Evolutionary conservation across 2,888 invertebrate genomes (phyloP), one percentile per base, ranked within the genome.

Genomic region (Euclidia mi): DNA sequence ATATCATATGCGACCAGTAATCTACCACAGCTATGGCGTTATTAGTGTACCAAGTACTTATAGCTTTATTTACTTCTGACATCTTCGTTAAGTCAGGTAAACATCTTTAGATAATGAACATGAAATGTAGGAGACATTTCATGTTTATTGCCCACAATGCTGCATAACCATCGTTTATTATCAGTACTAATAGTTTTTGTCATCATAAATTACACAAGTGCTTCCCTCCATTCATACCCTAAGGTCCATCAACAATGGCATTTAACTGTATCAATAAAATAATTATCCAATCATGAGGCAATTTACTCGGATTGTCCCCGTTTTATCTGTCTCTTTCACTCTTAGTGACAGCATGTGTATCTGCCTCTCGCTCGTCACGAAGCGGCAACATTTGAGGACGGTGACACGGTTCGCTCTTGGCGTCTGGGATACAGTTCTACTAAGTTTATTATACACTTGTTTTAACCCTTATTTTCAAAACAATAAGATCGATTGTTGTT

Each of bases 211-310:
- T 71, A 76, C 62, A 20, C 37, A 46, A 65, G 53, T 71, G 65
- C 74, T 79, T 78, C 81, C 82, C 82, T 73, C 78, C 76, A 71
- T 73, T 63, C 63, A 68, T 64, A 69, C 82, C 78, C 75, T 74
- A 76, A 80, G 72, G 79, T 76, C 81, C 79, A 71, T 78, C 83
- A 73, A 84, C 84, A 86, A 88, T 83, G 76, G 77, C 85, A 84
- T 89, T 92, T 90, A 90, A 87, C 85, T 87, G 86, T 90, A 90
- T 91, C 93, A 93, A 93, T 93, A 92, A 91, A 92, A 92, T 91
- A 93, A 94, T 94, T 94, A 93, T 91, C 94, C 94, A 94, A 94
- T 94, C 92, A 90, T 91, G 87, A 78, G 81, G 83, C 92, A 92
- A 93, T 92, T 93, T 90, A 88, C 89, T 88, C 74, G 79, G 87